phyloP scores from a whole-genome alignment of 2,888 invertebrate genomes.

The Pachymerium ferrugineum region DNA sequence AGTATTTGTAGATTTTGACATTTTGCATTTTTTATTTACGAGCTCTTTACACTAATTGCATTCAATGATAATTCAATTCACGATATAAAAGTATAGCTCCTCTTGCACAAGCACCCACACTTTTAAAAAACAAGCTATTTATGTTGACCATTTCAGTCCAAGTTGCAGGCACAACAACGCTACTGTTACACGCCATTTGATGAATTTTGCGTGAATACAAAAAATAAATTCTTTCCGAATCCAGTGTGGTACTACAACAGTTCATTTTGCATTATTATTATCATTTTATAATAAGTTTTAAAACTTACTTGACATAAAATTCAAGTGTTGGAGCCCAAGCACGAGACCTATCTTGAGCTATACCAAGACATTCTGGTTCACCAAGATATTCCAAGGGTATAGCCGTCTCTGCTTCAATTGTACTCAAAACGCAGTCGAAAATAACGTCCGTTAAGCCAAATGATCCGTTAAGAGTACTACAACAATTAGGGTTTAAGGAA shows the following conservation, averaged over 20 bases:
- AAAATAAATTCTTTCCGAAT: neutral
- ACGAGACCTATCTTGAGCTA: neutral
- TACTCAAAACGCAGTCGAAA: neutral
- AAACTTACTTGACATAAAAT: conserved; percentile 18
- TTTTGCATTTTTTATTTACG: too few relatives aligned
- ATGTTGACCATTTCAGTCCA: conserved; percentile 17
- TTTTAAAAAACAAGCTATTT: neutral
- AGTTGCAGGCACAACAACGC: neutral
- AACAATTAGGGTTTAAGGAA: neutral
- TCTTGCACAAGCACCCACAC: neutral
- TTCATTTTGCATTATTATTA: neutral
- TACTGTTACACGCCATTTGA: neutral
- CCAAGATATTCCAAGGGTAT: neutral
- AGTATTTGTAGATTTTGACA: too few relatives aligned
- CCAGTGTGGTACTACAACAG: neutral
- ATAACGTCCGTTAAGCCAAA: neutral
- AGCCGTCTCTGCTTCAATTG: neutral
- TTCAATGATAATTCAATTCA: neutral
- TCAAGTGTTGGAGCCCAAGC: neutral
- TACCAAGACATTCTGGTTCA: neutral
- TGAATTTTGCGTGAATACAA: neutral
- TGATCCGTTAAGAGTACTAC: neutral
- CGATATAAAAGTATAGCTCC: conserved; percentile 1
- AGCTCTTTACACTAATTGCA: too few relatives aligned
- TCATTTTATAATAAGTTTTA: neutral